These are phyloP conservation scores for Trichomalopsis sarcophagae DNA, from an alignment of 1,140 invertebrate genomes.

Conservation along the genomic window DNA sequence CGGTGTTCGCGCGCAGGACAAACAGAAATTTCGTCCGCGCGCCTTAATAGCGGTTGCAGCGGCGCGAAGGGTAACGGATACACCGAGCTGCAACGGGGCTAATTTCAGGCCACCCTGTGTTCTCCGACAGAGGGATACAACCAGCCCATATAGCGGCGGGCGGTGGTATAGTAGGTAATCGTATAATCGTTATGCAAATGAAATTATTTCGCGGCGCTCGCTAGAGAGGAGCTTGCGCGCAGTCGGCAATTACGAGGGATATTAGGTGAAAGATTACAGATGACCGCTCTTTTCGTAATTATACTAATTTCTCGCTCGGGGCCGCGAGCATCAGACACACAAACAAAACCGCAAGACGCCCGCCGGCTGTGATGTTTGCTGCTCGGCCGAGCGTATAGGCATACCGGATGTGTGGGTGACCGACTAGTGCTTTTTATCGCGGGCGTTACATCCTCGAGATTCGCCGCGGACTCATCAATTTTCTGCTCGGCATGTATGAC, in stretches of 20 bases:
- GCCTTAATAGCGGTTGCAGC: conserved; percentile 34
- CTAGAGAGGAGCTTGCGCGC: neutral
- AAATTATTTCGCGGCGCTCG: conserved; percentile 54
- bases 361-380: neutral
- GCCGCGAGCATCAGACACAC: neutral
- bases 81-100: neutral
- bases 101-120: conserved; percentile 19
- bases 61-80: conserved; percentile 15
- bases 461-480: too few relatives aligned
- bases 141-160: neutral
- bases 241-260: conserved; percentile 41
- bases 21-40: conserved; percentile 12
- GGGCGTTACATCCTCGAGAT: too few relatives aligned
- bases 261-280: conserved; percentile 50
- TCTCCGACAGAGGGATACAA: neutral
- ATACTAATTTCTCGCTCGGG: conserved; percentile 33
- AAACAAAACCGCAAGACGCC: neutral
- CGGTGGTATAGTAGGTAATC: conserved; percentile 24
- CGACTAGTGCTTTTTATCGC: too few relatives aligned
- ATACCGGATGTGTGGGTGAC: neutral
- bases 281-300: conserved; percentile 47
- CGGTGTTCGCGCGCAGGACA: neutral
- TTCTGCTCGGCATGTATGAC: too few relatives aligned
- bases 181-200: conserved; percentile 56
- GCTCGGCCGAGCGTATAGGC: neutral